Conservation (phyloP, 30 jellyfish, hydroid and myxozoan species). For the Mastigias papua region DNA sequence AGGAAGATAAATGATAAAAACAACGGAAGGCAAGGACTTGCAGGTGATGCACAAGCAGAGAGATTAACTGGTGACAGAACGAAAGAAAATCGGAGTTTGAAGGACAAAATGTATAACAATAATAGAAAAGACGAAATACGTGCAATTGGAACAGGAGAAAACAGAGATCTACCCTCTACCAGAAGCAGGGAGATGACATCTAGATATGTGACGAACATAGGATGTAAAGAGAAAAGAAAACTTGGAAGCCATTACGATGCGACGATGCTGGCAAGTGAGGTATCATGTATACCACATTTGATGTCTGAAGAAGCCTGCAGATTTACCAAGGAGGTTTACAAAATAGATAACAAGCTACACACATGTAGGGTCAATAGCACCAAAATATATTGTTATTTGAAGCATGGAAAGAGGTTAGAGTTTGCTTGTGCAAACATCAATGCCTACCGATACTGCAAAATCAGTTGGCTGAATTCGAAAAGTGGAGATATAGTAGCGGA, state of each 20-base stretch:
- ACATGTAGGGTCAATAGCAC: slow-evolving; percentile 22
- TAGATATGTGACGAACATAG: background rate
- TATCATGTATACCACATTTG: slow-evolving; percentile 75
- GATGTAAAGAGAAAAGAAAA: background rate
- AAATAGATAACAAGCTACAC: slow-evolving; percentile 48
- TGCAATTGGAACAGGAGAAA: background rate
- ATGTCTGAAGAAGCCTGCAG: slow-evolving; percentile 69
- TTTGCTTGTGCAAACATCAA: slow-evolving; percentile 16
- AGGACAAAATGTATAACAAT: background rate
- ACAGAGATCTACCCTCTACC: background rate
- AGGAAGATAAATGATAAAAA: background rate
- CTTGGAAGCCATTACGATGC: background rate
- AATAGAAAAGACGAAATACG: background rate
- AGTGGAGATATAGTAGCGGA: background rate
- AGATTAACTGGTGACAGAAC: too few relatives aligned
- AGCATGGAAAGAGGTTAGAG: background rate
- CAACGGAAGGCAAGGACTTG: background rate
- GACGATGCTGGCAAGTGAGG: background rate
- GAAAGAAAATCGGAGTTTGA: too few relatives aligned
- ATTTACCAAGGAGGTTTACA: slow-evolving; percentile 53
- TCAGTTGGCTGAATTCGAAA: background rate
- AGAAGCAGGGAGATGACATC: background rate
- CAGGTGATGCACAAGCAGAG: too few relatives aligned
- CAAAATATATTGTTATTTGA: slow-evolving; percentile 8
- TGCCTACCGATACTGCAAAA: background rate